Evolutionary conservation across 2,797 vertebrate species (phyloP).

Genomic region (Gymnopithys bicolor): DNA sequence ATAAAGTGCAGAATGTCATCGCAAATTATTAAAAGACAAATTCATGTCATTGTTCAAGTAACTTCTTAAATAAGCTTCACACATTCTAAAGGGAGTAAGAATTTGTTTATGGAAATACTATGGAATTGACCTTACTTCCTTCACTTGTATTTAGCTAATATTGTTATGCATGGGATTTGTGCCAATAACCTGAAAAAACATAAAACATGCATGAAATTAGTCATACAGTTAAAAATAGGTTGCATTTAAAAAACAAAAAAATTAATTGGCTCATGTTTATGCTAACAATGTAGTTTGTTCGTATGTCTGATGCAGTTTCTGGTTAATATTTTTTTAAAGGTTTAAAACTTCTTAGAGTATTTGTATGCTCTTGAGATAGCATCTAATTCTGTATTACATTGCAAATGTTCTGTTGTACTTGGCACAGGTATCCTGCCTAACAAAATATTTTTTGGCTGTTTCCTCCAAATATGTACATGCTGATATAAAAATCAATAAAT

Average conservation of each 20-base stretch:
- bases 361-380: not conserved
- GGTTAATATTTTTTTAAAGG: not conserved
- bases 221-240: not conserved
- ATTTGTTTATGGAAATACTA: not conserved
- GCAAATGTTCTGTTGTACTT: not conserved
- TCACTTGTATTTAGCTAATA: not conserved
- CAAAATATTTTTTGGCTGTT: not conserved
- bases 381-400: not conserved
- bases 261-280: not conserved
- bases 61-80: not conserved
- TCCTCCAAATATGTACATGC: not conserved
- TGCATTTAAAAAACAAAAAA: not conserved
- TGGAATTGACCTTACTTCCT: not conserved
- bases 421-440: not conserved
- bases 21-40: not conserved
- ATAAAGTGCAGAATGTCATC: not conserved
- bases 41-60: not conserved
- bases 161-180: not conserved
- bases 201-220: not conserved
- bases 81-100: not conserved
- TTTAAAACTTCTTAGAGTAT: not conserved
- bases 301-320: not conserved
- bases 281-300: not conserved
- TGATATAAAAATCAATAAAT: not conserved
- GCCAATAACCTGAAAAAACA: not conserved